Base-by-base conservation (phyloP, 2,113 vertebrate genomes). In the Ascaphus truei region DNA sequence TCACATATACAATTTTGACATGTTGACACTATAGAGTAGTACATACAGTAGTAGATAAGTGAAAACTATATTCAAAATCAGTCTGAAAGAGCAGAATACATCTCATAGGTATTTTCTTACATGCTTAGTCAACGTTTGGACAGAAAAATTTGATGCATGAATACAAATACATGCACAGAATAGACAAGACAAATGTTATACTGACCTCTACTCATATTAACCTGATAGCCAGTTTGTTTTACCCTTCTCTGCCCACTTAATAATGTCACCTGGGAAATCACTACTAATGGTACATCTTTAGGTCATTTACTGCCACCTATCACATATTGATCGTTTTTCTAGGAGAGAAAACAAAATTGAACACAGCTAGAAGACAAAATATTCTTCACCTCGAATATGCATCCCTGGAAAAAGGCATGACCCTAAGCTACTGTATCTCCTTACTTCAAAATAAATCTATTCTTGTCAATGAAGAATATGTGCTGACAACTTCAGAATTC, bases 301-400 rank as follows among this genome's bases (percentile, higher is more conserved):
- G 61, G 67, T 71, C 67, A 61, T 61, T 71, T 71, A 41, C 67
- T 61, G 67, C 67, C 67, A 61, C 57, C 41, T 50, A 61, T 71
- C 47, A 61, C 30, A 51, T 52, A 71, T 71, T 71, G 67, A 71
- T 71, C 61, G 33, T 18, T 71, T 71, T 71, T 37, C 67, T 61
- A 52, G 34, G 25, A 61, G 36, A 47, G 41, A 10, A 18, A 39
- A 61, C 41, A 71, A 66, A 56, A 57, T 31, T 50, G 31, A 60
- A 51, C 43, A 36, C 25, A 22, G 58, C 18, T 30, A 45, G 56
- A 71, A 71, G 52, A 31, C 57, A 52, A 60, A 69, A 69, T 60
- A 60, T 69, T 60, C 45, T 60, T 60, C 56, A 60, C 66, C 56
- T 59, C 48, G 34, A 61, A 41, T 71, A 61, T 69, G 52, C 45